Base-by-base conservation (phyloP, 2,113 vertebrate genomes). In the Notiomystis cincta region DNA sequence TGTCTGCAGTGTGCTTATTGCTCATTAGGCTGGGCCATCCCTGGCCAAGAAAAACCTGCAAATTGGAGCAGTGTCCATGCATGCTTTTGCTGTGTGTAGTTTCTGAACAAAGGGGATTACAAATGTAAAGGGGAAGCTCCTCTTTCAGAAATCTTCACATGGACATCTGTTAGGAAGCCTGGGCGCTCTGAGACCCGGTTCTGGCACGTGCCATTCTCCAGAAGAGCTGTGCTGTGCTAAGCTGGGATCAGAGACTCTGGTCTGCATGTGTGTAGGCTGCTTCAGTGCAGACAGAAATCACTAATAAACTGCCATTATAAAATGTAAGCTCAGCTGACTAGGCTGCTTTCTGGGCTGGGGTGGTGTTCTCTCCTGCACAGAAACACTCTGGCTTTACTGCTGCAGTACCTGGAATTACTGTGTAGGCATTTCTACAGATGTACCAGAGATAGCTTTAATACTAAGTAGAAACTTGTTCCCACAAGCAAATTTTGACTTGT, bases 371-470 rank as follows among this genome's bases (percentile, higher is more conserved):
- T 95, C 82, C 56, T 44, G 76, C 56, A 10, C 24, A 70, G 69
- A 87, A 88, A 31, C 0, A 0, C 24, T 62, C 35, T 83, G 92
- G 62, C 35, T 85, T 69, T 27, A 33, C 56, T 95, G 72, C 80
- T 78, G 62, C 3, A 3, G 82, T 97, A 95, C 83, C 77, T 95
- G 95, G 95, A 97, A 97, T 90, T 92, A 92, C 80, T 93, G 94
- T 92, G 94, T 94, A 82, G 96, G 93, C 96, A 94, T 90, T 92
- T 94, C 76, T 94, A 47, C 56, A 94, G 96, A 94, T 93, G 92
- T 90, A 96, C 92, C 64, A 93, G 72, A 97, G 96, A 95, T 94
- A 95, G 88, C 86, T 76, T 90, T 70, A 96, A 92, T 73, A 70
- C 73, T 89, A 28, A 90, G 91, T 70, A 94, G 65, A 95, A 87